Evolutionary conservation across 2,797 vertebrate species (phyloP).

Genomic region (Florisuga fusca): DNA sequence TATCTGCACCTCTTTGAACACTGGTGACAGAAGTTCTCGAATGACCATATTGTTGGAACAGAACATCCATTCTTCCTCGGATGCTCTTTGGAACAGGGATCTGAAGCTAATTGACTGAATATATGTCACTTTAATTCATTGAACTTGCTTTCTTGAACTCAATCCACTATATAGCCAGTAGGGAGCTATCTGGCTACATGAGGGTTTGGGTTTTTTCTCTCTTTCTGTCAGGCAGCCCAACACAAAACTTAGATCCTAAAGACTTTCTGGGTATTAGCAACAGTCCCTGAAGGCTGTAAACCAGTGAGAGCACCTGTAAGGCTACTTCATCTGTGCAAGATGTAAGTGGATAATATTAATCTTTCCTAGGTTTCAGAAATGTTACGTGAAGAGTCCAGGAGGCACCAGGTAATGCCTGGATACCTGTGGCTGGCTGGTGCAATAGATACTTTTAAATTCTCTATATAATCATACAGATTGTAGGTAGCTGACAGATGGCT

Average conservation of each 20-base stretch:
- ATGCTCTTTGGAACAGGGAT: neutral
- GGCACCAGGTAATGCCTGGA: neutral
- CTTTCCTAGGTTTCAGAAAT: neutral
- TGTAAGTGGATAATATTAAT: neutral
- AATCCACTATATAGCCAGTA: slow-evolving; percentile 13
- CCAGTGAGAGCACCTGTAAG: neutral
- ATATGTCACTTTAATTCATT: slow-evolving; percentile 55
- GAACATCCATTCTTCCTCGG: slow-evolving; percentile 32
- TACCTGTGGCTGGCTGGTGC: neutral
- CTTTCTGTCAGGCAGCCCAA: neutral
- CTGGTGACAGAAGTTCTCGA: neutral
- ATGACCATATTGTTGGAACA: slow-evolving; percentile 11
- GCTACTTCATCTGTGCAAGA: neutral
- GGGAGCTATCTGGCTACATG: slow-evolving; percentile 44
- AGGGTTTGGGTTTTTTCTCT: neutral
- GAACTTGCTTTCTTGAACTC: slow-evolving; percentile 55
- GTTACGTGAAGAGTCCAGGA: neutral
- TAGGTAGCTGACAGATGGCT: slow-evolving; percentile 26
- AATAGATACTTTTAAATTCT: neutral
- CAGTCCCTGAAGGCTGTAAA: neutral
- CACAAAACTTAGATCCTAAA: neutral
- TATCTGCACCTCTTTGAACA: slow-evolving; percentile 21
- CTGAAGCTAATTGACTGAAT: slow-evolving; percentile 51
- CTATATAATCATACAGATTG: neutral
- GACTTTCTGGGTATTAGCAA: neutral